Conservation (phyloP, 2,113 vertebrate species). For the Oenanthe oenanthe region DNA sequence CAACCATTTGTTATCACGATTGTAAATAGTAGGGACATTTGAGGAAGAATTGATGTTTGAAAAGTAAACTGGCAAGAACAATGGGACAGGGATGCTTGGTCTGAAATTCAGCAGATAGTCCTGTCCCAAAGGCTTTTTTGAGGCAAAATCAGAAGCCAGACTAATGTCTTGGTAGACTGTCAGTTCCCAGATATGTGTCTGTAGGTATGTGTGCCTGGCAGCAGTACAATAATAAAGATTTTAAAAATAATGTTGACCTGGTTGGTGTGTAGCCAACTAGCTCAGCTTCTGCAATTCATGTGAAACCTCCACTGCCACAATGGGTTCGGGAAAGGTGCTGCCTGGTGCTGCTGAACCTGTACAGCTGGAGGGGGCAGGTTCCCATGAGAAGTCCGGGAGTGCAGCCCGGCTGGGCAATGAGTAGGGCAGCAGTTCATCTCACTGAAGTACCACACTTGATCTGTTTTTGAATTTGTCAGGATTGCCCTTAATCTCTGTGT, state of each 20-base stretch:
- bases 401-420: background rate
- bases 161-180: rapidly evolving
- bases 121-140: background rate
- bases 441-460: background rate
- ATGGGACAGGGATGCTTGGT: background rate
- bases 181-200: background rate
- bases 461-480: background rate
- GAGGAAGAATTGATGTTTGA: background rate
- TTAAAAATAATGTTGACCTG: too few species aligned
- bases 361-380: background rate
- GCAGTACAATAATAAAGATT: background rate
- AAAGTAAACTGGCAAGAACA: background rate
- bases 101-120: background rate
- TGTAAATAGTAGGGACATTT: background rate
- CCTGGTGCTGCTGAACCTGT: background rate
- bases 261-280: background rate
- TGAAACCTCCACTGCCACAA: background rate
- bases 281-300: background rate
- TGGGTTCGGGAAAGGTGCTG: background rate
- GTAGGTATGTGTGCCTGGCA: background rate
- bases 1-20: rapidly evolving
- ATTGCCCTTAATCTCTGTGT: background rate
- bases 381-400: background rate
- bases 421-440: background rate
- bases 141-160: background rate